These are phyloP conservation scores for Drosophila mayaguana DNA, from an alignment of 2,888 invertebrate genomes.

Conservation along the genomic window DNA sequence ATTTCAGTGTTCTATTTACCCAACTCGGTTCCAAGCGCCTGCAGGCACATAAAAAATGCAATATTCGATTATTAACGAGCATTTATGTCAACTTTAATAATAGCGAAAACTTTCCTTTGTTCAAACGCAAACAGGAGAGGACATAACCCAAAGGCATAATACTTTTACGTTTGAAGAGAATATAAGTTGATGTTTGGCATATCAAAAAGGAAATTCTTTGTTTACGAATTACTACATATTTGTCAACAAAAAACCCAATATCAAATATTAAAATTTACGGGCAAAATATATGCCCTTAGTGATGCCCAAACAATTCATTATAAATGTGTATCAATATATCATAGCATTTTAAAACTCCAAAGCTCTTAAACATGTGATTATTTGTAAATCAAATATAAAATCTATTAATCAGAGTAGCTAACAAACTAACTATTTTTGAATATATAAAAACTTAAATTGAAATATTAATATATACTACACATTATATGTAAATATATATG, in stretches of 20 bases:
- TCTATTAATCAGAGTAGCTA: neutral
- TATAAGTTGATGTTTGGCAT: neutral
- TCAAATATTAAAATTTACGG: neutral
- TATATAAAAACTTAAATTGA: neutral
- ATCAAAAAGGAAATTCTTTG: neutral
- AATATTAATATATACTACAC: neutral
- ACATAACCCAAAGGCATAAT: neutral
- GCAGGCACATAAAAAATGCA: neutral
- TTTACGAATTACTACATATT: neutral
- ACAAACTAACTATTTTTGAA: neutral
- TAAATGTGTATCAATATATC: no score
- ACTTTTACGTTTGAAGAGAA: neutral
- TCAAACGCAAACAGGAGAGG: neutral
- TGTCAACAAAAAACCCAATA: neutral
- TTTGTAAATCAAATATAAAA: neutral
- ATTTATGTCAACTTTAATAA: constrained; percentile 3
- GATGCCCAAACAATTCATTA: no score
- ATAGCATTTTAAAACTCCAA: no score
- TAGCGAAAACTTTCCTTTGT: neutral
- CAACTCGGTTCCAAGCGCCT: neutral
- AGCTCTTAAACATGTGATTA: no score
- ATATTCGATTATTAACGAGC: constrained; percentile 4
- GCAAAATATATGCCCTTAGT: no score
- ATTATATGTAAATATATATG: no score
- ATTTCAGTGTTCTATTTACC: neutral